Conservation (phyloP, 2,888 invertebrate genomes). For the Volucella bombylans region DNA sequence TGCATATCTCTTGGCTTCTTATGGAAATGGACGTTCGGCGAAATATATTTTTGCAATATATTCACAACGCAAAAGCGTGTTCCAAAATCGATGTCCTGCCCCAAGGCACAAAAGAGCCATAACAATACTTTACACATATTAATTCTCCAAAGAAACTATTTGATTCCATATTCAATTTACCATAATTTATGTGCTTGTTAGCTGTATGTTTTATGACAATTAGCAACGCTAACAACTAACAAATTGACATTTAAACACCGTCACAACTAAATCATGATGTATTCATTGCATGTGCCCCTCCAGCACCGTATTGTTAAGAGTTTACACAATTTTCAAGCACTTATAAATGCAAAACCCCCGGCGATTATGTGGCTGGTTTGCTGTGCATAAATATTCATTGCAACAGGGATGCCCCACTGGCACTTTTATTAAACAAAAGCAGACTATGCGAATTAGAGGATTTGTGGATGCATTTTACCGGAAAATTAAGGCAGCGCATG, state of each 20-base stretch:
- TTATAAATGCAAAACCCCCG: slow-evolving; percentile 28
- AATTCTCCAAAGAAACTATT: too few species aligned
- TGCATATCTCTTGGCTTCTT: too few species aligned
- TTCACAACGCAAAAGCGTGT: too few species aligned
- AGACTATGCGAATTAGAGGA: slow-evolving; percentile 7
- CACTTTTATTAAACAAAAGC: slow-evolving; percentile 29
- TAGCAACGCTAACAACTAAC: slow-evolving; percentile 38
- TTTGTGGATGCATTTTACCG: neutral
- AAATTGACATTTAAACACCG: slow-evolving; percentile 50
- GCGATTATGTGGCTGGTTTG: slow-evolving; percentile 25
- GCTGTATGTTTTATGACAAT: slow-evolving; percentile 12
- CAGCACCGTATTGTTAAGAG: slow-evolving; percentile 9
- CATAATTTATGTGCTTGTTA: too few species aligned
- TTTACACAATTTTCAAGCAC: slow-evolving; percentile 7
- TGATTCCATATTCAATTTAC: too few species aligned
- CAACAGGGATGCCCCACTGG: slow-evolving; percentile 15
- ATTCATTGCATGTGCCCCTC: neutral
- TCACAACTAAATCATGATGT: slow-evolving; percentile 45
- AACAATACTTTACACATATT: too few species aligned
- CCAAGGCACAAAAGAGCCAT: too few species aligned
- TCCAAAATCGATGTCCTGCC: too few species aligned
- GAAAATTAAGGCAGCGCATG: neutral
- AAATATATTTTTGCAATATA: too few species aligned
- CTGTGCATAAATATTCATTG: slow-evolving; percentile 48
- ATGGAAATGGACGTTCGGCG: too few species aligned